These are phyloP conservation scores for Trichonephila clavipes DNA, from an alignment of 1,140 invertebrate species.

Conservation along the genomic window DNA sequence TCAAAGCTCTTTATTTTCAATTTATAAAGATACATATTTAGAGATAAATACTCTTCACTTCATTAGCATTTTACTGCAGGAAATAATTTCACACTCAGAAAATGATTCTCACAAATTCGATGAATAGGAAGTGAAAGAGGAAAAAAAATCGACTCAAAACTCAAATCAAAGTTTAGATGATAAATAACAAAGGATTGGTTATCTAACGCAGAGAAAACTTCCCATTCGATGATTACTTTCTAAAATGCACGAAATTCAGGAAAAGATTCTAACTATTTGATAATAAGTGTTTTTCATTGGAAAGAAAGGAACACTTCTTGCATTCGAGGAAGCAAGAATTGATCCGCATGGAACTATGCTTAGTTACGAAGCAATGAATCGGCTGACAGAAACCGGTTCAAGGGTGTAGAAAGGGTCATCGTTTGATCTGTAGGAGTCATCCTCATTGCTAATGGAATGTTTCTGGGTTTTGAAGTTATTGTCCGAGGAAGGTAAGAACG, in stretches of 20 bases:
- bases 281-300: background rate
- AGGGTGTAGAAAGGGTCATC: constrained; percentile 5
- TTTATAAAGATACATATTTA: too few species aligned
- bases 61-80: too few species aligned
- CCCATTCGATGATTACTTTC: background rate
- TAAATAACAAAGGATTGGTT: too few species aligned
- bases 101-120: too few species aligned
- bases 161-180: background rate
- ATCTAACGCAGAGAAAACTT: background rate
- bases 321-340: background rate
- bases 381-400: background rate
- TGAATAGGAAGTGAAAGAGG: too few species aligned
- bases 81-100: too few species aligned
- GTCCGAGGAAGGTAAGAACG: background rate
- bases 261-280: background rate
- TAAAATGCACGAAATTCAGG: background rate
- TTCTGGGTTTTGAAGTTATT: background rate
- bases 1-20: too few species aligned
- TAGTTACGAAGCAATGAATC: background rate
- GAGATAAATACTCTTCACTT: too few species aligned
- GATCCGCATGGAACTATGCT: background rate
- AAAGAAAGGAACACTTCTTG: background rate
- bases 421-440: constrained; percentile 7
- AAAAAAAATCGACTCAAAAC: background rate
- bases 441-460: background rate